phyloP scores from a whole-genome alignment of 2,888 invertebrate species.

The Lepidocyrtoides sp. region DNA sequence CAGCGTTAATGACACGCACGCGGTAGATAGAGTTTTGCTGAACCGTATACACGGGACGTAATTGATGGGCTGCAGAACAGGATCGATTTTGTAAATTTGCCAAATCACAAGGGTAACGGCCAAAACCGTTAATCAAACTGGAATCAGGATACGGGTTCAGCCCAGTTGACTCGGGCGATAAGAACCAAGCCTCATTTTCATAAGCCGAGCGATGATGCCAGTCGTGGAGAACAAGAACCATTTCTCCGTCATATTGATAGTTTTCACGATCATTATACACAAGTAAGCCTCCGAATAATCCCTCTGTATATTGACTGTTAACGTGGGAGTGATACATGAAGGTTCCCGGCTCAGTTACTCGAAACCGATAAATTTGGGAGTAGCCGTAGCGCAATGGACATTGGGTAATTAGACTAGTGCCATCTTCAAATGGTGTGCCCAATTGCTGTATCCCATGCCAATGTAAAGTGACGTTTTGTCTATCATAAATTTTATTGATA shows the following conservation, averaged over 20 bases:
- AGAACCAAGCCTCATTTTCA: conserved; percentile 68
- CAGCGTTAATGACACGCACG: conserved; percentile 80
- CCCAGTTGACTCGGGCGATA: conserved; percentile 39
- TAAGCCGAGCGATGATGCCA: conserved; percentile 70
- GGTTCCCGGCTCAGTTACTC: conserved; percentile 78
- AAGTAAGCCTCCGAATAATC: conserved; percentile 79
- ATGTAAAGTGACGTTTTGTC: conserved; percentile 80
- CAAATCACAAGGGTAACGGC: conserved; percentile 75
- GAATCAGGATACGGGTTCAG: conserved; percentile 81
- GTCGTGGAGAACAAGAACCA: conserved; percentile 78
- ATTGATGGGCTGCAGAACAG: conserved; percentile 60
- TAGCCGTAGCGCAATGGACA: conserved; percentile 77
- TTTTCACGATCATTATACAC: conserved; percentile 58
- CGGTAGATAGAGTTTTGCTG: conserved; percentile 67
- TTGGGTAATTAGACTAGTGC: conserved; percentile 77
- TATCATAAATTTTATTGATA: conserved; percentile 80
- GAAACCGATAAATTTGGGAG: conserved; percentile 71
- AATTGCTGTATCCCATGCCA: conserved; percentile 82
- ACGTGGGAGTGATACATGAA: conserved; percentile 82
- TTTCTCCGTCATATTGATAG: conserved; percentile 71
- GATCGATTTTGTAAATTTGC: conserved; percentile 53
- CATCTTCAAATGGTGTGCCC: conserved; percentile 79
- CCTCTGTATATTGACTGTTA: conserved; percentile 81
- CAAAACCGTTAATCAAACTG: conserved; percentile 79
- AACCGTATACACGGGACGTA: conserved; percentile 63